Conservation (phyloP, 1,140 invertebrate species). For the Diorhabda elongata region DNA sequence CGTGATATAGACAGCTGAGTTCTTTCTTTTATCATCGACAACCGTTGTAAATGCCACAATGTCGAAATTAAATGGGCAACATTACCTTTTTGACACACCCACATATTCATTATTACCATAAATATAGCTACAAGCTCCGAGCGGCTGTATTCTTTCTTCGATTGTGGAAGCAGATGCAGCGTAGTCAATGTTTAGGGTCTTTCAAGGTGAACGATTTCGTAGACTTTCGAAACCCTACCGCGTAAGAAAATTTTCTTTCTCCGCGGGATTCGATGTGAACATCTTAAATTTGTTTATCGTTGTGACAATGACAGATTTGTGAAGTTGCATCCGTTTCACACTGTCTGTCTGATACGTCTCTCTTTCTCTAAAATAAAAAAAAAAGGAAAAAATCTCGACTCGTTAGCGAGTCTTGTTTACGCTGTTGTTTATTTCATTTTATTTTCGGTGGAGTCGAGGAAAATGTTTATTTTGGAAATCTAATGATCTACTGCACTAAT, state of each 20-base stretch:
- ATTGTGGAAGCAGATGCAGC: neutral
- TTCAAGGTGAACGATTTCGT: neutral
- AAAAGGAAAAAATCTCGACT: conserved; percentile 7
- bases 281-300: conserved; percentile 14
- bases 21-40: too few species aligned
- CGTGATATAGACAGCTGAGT: too few species aligned
- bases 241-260: conserved; percentile 16
- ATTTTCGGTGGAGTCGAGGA: neutral
- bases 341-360: neutral
- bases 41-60: neutral
- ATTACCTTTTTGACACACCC: conserved; percentile 1
- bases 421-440: conserved; percentile 8
- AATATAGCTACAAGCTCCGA: neutral
- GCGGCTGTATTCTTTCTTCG: neutral
- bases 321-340: conserved; percentile 12
- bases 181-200: neutral
- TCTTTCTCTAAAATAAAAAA: neutral
- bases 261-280: conserved; percentile 6
- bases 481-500: conserved; percentile 2
- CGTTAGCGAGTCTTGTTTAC: conserved; percentile 16
- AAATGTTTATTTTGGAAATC: conserved; percentile 3
- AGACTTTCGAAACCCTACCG: conserved; percentile 14
- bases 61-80: neutral
- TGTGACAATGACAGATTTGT: conserved; percentile 19
- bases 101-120: neutral